These are phyloP conservation scores for Lasioglossum lativentre DNA, from an alignment of 2,888 invertebrate genomes.

Conservation along the genomic window DNA sequence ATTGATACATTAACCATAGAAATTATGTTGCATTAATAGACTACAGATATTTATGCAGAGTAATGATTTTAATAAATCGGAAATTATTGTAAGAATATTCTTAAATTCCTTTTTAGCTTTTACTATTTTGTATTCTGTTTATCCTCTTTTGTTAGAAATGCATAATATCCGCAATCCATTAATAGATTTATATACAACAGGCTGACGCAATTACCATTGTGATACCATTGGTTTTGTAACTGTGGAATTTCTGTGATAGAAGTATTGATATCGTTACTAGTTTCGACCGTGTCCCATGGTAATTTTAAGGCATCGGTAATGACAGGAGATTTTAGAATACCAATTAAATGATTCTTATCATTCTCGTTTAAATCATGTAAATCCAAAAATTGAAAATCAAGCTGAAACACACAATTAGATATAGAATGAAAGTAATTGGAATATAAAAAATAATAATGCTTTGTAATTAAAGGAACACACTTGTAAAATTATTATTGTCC, in stretches of 20 bases:
- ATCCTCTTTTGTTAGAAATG: neutral
- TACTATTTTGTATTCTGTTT: neutral
- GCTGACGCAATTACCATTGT: constrained; percentile 72
- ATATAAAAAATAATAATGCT: neutral
- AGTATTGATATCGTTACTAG: constrained; percentile 64
- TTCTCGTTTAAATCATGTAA: constrained; percentile 75
- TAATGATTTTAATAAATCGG: neutral
- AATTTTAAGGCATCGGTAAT: constrained; percentile 73
- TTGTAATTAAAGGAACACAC: neutral
- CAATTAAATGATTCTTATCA: constrained; percentile 73
- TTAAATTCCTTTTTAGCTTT: neutral
- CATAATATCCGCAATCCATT: neutral
- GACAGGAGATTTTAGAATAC: constrained; percentile 74
- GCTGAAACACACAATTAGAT: constrained; percentile 68
- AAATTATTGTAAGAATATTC: neutral
- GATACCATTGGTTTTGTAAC: constrained; percentile 75
- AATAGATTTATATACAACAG: neutral
- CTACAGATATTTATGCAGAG: neutral
- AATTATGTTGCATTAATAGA: neutral
- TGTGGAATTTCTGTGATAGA: constrained; percentile 66
- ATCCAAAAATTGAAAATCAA: constrained; percentile 79
- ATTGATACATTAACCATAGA: neutral
- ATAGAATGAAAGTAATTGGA: neutral
- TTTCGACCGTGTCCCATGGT: constrained; percentile 79
- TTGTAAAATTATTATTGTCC: neutral